Evolutionary conservation across 2,888 invertebrate genomes (phyloP), one percentile per base, ranked within the genome.

Genomic region (Nezara viridula): DNA sequence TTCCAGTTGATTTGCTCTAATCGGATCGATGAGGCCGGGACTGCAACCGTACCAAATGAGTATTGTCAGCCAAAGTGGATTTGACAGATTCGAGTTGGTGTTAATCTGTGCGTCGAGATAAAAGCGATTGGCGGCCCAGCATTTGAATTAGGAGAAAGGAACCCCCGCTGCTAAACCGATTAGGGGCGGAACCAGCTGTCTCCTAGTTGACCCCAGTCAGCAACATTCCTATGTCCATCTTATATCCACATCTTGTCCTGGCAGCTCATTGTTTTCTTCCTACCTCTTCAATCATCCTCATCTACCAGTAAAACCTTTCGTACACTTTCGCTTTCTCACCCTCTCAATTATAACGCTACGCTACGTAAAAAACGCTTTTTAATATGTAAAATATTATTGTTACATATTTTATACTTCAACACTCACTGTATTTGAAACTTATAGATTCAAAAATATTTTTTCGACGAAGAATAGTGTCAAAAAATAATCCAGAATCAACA

Each of bases 141-240:
- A 81, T 81, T 81, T 81, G 81, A 81, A 81, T 81, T 81, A 81
- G 40, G 44, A 81, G 81, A 81, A 81, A 44, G n/a, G 44, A n/a
- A 2, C 81, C 81, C 81, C 81, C 77, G 81, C 81, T 14, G 81
- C 87, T 87, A 87, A 87, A 87, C 60, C 73, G 87, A 87, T 87
- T 87, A 87, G 87, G 66, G 60, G 40, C 44, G 66, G 37, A 40
- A 73, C 60, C 87, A 87, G 87, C 87, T 87, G 87, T 60, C 87
- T 37, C 60, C 86, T 44, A 55, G 52, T 81, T 81, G 81, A 40
- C 81, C 81, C 81, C 24, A 81, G 44, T 81, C 81, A 44, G 40
- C 10, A 81, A 81, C 81, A 81, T 81, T 81, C 66, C 66, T 44
- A 10, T 81, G 81, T 44, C 81, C 81, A 37, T 44, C 81, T 81